A percentile compares a stretch with the other conserved stretches of the same genome.
Conservation (phyloP, 2,113 vertebrate genomes). For the Falco punctatus region DNA sequence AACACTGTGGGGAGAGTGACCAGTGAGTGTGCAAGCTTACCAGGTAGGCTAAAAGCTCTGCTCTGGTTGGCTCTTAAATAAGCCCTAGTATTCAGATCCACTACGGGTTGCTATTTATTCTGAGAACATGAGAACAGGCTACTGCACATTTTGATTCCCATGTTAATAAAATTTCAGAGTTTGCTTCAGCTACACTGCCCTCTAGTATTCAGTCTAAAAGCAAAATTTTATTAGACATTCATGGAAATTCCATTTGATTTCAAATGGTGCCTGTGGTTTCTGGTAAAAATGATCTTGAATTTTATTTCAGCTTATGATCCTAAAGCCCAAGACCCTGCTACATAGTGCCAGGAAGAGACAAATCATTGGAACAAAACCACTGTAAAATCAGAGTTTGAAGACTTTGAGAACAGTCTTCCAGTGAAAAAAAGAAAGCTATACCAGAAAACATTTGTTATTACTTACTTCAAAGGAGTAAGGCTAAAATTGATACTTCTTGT, state of each 20-base stretch:
- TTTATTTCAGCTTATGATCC: background rate
- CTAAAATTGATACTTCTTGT: background rate
- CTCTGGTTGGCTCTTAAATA: background rate
- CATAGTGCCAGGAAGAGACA: background rate
- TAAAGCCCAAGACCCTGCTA: background rate
- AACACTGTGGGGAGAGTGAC: fast-evolving
- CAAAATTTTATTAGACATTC: background rate
- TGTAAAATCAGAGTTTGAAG: background rate
- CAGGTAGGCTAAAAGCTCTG: background rate
- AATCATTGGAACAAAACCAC: background rate
- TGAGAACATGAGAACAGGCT: background rate
- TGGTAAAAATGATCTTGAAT: background rate
- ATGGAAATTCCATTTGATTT: slow-evolving; percentile 1
- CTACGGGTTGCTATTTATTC: background rate
- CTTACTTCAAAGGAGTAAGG: background rate
- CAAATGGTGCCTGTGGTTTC: background rate
- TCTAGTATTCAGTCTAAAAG: slow-evolving; percentile 4
- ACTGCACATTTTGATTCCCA: background rate
- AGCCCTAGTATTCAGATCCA: fast-evolving
- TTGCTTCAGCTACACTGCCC: slow-evolving; percentile 5
- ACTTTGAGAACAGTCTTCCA: background rate
- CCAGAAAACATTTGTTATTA: slow-evolving; percentile 1
- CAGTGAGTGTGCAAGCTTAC: fast-evolving
- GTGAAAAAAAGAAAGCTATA: background rate
- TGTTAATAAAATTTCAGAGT: background rate